phyloP scores from a whole-genome alignment of 2,113 vertebrate genomes.

The Serinus canaria region DNA sequence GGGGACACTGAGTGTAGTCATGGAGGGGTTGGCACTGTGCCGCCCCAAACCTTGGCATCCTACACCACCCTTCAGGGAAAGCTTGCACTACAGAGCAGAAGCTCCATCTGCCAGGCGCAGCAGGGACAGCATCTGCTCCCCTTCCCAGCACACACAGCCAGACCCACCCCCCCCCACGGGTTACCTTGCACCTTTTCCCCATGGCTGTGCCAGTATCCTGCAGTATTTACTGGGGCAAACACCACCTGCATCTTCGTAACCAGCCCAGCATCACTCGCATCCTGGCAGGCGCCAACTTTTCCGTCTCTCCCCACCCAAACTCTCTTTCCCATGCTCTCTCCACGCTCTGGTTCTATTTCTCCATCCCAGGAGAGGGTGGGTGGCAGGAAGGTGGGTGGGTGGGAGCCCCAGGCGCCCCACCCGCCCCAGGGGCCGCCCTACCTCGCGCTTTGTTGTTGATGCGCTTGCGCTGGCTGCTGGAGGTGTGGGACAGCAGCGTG shows the following conservation, averaged over 20 bases:
- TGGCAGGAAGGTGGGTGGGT: not conserved
- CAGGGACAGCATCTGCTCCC: not conserved
- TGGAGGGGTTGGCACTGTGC: not conserved
- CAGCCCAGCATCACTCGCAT: not conserved
- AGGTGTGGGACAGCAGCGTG: constrained; percentile 91
- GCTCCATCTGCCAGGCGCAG: not conserved
- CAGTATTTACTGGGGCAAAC: not conserved
- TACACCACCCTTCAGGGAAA: not conserved
- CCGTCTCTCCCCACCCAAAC: not conserved
- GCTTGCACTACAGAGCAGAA: not conserved
- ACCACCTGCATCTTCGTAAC: not conserved
- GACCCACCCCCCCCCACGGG: not conserved
- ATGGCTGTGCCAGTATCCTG: accelerated
- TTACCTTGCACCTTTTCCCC: not conserved
- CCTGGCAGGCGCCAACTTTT: not conserved
- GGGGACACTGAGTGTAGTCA: constrained; percentile 4
- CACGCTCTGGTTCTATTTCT: not conserved
- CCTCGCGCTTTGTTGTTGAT: constrained; percentile 95
- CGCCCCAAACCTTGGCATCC: not conserved
- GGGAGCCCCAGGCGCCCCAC: not conserved
- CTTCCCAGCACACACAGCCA: not conserved
- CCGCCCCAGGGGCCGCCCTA: not conserved
- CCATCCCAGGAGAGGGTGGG: not conserved
- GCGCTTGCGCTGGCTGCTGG: constrained; percentile 93
- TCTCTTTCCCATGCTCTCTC: not conserved